A percentile compares a stretch with the other conserved stretches of the same genome.
Conservation (phyloP, 1,140 invertebrate genomes). For the Reticulitermes speratus region DNA sequence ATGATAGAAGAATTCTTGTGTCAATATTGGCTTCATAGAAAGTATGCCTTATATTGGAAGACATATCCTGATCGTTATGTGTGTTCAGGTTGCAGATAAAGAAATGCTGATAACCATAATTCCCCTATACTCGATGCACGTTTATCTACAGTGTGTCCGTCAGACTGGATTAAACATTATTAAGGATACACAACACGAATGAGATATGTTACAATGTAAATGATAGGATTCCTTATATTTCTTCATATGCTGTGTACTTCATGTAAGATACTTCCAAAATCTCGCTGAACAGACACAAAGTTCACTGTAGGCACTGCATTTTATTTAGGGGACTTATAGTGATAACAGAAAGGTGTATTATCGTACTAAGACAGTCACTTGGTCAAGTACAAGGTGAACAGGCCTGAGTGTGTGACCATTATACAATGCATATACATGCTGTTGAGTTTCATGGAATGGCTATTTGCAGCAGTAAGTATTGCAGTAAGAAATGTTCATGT, state of each 20-base stretch:
- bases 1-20: background rate
- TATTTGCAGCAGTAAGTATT: background rate
- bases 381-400: no score
- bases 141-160: background rate
- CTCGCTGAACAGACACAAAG: no score
- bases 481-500: no score
- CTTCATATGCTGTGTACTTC: no score
- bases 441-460: background rate
- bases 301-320: no score
- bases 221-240: no score
- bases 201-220: background rate
- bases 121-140: background rate
- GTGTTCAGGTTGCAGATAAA: background rate
- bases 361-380: no score
- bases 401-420: no score
- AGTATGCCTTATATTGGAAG: background rate
- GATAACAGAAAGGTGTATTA: no score
- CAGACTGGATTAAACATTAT: background rate
- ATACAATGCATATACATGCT: background rate
- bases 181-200: background rate
- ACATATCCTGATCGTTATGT: background rate
- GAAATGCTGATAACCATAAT: background rate
- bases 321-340: no score
- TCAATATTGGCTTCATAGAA: background rate
- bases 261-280: no score